Base-by-base conservation (phyloP, 2,888 invertebrate genomes). In the Frankliniella fusca region DNA sequence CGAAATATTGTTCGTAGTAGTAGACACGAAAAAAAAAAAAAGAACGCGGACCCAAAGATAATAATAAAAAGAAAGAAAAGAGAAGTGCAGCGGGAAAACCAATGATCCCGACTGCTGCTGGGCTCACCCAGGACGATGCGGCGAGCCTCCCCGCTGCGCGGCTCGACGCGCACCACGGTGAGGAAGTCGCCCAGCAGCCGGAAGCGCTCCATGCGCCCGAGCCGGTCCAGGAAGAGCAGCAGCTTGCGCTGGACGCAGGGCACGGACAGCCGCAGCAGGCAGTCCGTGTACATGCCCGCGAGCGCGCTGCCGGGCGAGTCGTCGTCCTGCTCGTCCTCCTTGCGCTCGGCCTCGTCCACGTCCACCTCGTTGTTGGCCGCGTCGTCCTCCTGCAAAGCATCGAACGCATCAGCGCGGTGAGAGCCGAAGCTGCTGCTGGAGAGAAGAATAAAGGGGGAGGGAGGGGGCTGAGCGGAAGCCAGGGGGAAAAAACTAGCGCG, bases 221-320 rank as follows among this genome's bases (percentile, higher is more conserved):
- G 86, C 38, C 90, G 88, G 82, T 90, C 90, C 83, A 92, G 86
- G 86, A 91, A 92, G 79, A 90, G 85, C 12, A 91, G 87, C 5
- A 92, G 89, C 85, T 91, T 90, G 83, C 88, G 90, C 85, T 91
- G 91, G 28, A 91, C 87, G 85, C 92, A 92, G 49, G 87, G 86
- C 83, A 90, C 89, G 0, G 92, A 92, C 0, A 92, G 86, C 85
- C 89, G 88, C 20, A 90, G 81, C 80, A 92, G 87, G 85, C 92
- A 92, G 84, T 91, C 88, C 80, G 88, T 83, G 87, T 92, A 90
- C 84, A 91, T 88, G 85, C 90, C 87, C 86, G 90, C 86, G 85
- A 92, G 87, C 79, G 88, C 87, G 87, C 89, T 85, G 85, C 88
- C 86, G 3, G 85, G 84, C 80, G 83, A 80, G 5, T 54, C 48